These are phyloP conservation scores for Acrocephalus kingi DNA, from an alignment of 2,113 vertebrate species.

Conservation along the genomic window DNA sequence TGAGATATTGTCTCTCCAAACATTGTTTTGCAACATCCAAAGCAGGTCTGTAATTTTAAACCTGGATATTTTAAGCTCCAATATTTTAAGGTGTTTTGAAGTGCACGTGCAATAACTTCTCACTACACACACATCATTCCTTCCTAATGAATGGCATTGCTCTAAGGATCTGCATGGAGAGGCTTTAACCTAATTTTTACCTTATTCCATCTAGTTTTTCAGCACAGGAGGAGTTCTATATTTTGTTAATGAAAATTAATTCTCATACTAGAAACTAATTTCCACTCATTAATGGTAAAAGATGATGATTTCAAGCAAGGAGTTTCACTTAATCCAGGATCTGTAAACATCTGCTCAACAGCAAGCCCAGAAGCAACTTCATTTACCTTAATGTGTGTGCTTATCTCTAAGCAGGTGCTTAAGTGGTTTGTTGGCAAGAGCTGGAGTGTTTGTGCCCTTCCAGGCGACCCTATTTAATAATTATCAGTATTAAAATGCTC, in stretches of 20 bases:
- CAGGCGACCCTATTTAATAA: slow-evolving; percentile 31
- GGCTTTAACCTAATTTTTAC: neutral
- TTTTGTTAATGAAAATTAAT: neutral
- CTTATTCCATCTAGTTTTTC: neutral
- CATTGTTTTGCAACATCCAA: neutral
- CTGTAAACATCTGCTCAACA: neutral
- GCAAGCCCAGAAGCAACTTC: neutral
- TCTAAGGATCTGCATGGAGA: neutral
- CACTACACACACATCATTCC: neutral
- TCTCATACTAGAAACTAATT: neutral
- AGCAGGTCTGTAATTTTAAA: neutral
- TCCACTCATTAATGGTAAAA: neutral
- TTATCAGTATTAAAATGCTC: neutral
- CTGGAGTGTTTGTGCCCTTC: neutral
- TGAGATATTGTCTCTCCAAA: neutral
- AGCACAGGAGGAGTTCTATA: neutral
- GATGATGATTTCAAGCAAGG: neutral
- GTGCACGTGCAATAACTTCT: neutral
- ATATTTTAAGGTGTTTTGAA: neutral
- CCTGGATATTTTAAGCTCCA: neutral
- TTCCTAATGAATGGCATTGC: neutral
- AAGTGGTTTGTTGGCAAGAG: slow-evolving; percentile 49
- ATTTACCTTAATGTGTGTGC: neutral
- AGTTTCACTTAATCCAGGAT: neutral
- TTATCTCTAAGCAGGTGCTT: slow-evolving; percentile 29